Base-by-base conservation (phyloP, 2,888 invertebrate genomes). In the Physocephala rufipes region DNA sequence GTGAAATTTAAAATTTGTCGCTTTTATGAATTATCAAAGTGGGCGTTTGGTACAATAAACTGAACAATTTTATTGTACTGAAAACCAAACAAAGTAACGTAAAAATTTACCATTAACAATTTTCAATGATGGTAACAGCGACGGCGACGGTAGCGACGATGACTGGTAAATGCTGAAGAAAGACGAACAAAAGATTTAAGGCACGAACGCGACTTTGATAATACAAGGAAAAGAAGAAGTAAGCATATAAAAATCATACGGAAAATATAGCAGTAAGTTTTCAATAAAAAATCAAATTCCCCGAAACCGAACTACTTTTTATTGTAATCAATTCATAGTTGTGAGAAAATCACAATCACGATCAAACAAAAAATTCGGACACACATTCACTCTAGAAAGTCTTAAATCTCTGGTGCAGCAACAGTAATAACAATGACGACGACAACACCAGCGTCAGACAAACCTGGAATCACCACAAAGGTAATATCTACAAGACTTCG, bases 1-100 rank as follows among this genome's bases (percentile, higher is more conserved):
- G 71, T 71, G 71, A 71, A 71, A 71, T 71, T 71, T 66, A 49
- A 68, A 61, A 68, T 68, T 68, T 68, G 68, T 68, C 68, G 21
- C 36, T 62, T 68, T 62, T 61, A 62, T 62, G 62, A 68, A 68
- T 68, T 61, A 36, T 12, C 28, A 2, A 62, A 24, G 62, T 68
- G 68, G 68, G 68, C 61, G 68, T 3, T 36, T 19, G 49, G 36
- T 16, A 55, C 13, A 36, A 68, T 62, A 68, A 62, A 68, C 26
- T 68, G 19, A 28, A 51, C 36, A 30, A 68, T 61, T 68, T 68
- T 68, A 68, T 62, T 63, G 47, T 63, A 15, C 15, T 16, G 26
- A 7, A 13, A n/a, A 36, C 5, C 36, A 36, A 36, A 36, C 36
- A 36, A 36, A 36, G 36, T 9, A 36, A 9, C 36, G 36, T 9